Conservation (phyloP, 2,113 vertebrate species). For the Plectropomus leopardus region DNA sequence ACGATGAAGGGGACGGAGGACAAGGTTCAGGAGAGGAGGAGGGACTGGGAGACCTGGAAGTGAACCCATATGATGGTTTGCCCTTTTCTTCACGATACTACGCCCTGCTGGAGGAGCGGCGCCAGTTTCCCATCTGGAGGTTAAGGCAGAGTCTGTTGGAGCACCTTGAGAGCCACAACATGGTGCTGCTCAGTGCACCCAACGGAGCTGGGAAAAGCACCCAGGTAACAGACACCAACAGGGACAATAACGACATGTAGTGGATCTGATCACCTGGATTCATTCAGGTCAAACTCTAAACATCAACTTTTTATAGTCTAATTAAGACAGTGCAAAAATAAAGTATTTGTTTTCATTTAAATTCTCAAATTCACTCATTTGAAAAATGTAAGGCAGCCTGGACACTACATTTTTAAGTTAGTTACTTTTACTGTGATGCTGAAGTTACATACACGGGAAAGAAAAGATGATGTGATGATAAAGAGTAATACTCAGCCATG, state of each 20-base stretch:
- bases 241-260: background rate
- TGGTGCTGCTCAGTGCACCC: constrained; percentile 90
- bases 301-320: background rate
- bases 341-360: no score
- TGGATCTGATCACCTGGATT: background rate
- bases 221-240: constrained; percentile 84
- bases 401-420: no score
- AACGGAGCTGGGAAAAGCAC: constrained; percentile 94
- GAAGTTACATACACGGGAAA: no score
- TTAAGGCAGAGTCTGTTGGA: constrained; percentile 89
- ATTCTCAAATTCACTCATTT: no score
- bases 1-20: constrained; percentile 64
- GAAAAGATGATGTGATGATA: no score
- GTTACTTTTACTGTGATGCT: no score
- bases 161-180: constrained; percentile 87
- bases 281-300: background rate
- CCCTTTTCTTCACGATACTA: constrained; percentile 96
- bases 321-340: background rate
- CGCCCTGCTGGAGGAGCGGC: constrained; percentile 88
- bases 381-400: no score
- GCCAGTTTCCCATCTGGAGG: constrained; percentile 88
- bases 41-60: constrained; percentile 88
- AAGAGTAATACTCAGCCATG: background rate
- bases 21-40: constrained; percentile 50
- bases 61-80: constrained; percentile 95